Conservation (phyloP, 2,888 invertebrate species). For the Polia nebulosa region DNA sequence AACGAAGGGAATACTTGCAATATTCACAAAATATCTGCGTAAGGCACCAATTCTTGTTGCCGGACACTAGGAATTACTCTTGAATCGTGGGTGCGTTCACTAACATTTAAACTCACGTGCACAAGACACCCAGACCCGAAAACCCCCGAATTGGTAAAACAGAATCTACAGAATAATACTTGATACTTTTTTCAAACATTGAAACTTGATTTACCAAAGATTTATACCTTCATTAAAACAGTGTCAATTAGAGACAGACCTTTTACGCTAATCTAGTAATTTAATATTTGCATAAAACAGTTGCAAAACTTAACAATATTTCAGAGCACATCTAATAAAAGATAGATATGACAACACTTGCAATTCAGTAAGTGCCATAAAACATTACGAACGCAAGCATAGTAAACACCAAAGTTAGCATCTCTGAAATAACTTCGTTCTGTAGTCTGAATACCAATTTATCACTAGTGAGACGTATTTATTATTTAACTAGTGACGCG, state of each 20-base stretch:
- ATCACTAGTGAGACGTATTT: slow-evolving; percentile 48
- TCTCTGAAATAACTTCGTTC: slow-evolving; percentile 45
- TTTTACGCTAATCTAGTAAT: not conserved
- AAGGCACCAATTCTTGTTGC: too few relatives aligned
- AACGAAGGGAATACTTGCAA: not conserved
- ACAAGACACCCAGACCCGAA: too few relatives aligned
- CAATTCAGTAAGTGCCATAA: slow-evolving; percentile 34
- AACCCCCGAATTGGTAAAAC: too few relatives aligned
- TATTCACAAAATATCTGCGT: not conserved
- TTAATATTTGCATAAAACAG: not conserved
- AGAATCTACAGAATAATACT: too few relatives aligned
- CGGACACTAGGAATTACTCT: too few relatives aligned
- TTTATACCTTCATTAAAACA: too few relatives aligned
- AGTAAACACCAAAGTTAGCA: slow-evolving; percentile 46
- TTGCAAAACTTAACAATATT: slow-evolving; percentile 24
- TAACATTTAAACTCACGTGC: too few relatives aligned
- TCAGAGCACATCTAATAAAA: slow-evolving; percentile 30
- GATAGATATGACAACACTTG: slow-evolving; percentile 42
- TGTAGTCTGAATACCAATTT: slow-evolving; percentile 40
- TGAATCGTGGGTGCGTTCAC: too few relatives aligned
- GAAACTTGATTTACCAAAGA: too few relatives aligned
- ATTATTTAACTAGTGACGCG: too few relatives aligned
- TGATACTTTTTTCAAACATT: too few relatives aligned
- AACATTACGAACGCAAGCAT: slow-evolving; percentile 46
- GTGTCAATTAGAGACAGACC: not conserved